Evolutionary conservation across 2,888 invertebrate species (phyloP).

Genomic region (Tetragonula carbonaria): DNA sequence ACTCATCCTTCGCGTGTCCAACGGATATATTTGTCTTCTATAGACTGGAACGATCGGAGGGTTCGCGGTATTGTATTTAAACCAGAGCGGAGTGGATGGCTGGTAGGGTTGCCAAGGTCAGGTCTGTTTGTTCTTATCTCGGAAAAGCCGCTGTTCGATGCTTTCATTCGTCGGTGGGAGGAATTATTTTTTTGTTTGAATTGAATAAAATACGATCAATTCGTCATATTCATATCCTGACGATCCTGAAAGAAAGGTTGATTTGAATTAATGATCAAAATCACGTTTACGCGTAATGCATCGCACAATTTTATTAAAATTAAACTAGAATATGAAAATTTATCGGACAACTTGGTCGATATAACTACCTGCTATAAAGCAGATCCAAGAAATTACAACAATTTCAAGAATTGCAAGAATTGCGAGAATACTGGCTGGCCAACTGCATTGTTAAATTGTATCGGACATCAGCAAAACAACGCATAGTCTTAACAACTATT

Average conservation of each 20-base stretch:
- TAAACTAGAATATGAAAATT: not conserved
- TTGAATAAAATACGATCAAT: too few relatives aligned
- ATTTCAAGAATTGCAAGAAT: too few relatives aligned
- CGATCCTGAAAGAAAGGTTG: not conserved
- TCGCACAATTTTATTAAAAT: too few relatives aligned
- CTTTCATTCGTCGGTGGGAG: not conserved
- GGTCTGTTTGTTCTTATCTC: not conserved
- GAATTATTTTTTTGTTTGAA: not conserved
- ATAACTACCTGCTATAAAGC: not conserved
- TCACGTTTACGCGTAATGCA: too few relatives aligned
- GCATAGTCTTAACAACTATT: too few relatives aligned
- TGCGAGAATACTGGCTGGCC: too few relatives aligned
- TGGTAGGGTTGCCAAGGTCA: too few relatives aligned
- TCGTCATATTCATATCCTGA: not conserved
- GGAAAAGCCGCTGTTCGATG: not conserved
- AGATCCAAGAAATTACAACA: too few relatives aligned
- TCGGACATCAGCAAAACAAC: too few relatives aligned
- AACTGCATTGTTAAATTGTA: too few relatives aligned
- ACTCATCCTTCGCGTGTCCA: not conserved
- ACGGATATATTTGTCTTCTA: slow-evolving; percentile 9
- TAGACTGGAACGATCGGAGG: slow-evolving; percentile 1
- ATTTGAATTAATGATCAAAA: too few relatives aligned
- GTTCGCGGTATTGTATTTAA: not conserved
- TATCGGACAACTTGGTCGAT: too few relatives aligned
- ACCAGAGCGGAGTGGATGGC: not conserved